Conservation (phyloP, 92 coral and sea anemone genomes). For the Zoanthus gigantus region DNA sequence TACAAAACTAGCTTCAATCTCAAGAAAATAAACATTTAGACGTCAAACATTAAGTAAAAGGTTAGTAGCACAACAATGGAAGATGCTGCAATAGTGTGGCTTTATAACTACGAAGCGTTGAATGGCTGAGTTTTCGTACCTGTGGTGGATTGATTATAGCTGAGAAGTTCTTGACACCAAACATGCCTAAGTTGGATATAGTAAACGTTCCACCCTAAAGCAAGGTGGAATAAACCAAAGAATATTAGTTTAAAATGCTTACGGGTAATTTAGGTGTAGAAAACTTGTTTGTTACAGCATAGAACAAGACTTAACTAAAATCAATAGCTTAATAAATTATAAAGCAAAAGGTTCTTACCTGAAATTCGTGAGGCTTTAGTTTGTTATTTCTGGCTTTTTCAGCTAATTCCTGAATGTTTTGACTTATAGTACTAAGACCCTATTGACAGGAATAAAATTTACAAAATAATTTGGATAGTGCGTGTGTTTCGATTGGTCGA, state of each 20-base stretch:
- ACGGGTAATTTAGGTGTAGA: neutral
- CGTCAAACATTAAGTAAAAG: too few relatives aligned
- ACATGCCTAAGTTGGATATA: conserved; percentile 98
- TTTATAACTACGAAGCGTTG: too few relatives aligned
- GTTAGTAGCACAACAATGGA: too few relatives aligned
- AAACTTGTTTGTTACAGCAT: neutral
- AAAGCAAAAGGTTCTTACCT: conserved; percentile 50
- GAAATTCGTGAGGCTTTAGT: conserved; percentile 97
- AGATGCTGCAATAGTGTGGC: too few relatives aligned
- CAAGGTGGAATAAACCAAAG: neutral
- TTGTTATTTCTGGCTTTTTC: conserved; percentile 90
- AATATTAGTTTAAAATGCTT: neutral
- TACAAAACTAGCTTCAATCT: too few relatives aligned
- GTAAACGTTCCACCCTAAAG: conserved; percentile 92
- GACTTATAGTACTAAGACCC: conserved; percentile 87
- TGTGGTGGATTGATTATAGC: conserved; percentile 99
- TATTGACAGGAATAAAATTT: conserved; percentile 11
- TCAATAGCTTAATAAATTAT: neutral
- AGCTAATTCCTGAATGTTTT: conserved; percentile 79
- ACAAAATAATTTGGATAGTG: neutral
- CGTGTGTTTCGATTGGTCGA: too few relatives aligned
- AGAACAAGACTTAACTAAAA: neutral
- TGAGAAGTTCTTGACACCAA: conserved; percentile 91
- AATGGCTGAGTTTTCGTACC: conserved; percentile 50
- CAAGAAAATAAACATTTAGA: too few relatives aligned